Evolutionary conservation across 2,113 vertebrate genomes (phyloP).

Genomic region (Corydoras maculifer): DNA sequence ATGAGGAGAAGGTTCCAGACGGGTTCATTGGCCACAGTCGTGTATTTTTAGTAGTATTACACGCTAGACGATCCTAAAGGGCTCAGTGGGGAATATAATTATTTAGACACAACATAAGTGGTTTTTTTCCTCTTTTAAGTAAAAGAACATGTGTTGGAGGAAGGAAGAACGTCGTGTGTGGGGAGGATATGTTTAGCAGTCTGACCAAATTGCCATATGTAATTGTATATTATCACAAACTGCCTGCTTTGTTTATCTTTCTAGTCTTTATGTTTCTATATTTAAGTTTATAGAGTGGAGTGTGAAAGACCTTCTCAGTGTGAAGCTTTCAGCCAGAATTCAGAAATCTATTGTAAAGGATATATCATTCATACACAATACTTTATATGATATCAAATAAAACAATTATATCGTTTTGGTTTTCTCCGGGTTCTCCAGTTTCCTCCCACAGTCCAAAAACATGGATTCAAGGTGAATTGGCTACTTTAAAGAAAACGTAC

Average conservation of each 20-base stretch:
- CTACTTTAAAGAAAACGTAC: too few relatives aligned
- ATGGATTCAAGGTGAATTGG: too few relatives aligned
- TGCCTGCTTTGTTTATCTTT: conserved; percentile 1
- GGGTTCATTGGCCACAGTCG: too few relatives aligned
- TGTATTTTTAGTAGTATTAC: background rate
- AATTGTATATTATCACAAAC: conserved; percentile 14
- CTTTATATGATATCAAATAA: too few relatives aligned
- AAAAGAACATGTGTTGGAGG: too few relatives aligned
- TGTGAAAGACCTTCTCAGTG: background rate
- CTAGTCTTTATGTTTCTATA: too few relatives aligned
- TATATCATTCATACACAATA: too few relatives aligned
- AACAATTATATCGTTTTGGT: too few relatives aligned
- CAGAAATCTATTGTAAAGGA: background rate
- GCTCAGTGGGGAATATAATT: too few relatives aligned
- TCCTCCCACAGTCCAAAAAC: too few relatives aligned
- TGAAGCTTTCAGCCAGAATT: conserved; percentile 21
- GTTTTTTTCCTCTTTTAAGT: background rate
- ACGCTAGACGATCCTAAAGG: background rate
- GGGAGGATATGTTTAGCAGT: conserved; percentile 16
- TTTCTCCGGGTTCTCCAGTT: too few relatives aligned
- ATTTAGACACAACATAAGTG: too few relatives aligned
- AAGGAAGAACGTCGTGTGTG: background rate
- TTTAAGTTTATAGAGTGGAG: conserved; percentile 11
- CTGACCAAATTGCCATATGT: conserved; percentile 9
- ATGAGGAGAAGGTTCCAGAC: background rate